Conservation (phyloP, 2,888 invertebrate species). For the Thelaira solivaga region DNA sequence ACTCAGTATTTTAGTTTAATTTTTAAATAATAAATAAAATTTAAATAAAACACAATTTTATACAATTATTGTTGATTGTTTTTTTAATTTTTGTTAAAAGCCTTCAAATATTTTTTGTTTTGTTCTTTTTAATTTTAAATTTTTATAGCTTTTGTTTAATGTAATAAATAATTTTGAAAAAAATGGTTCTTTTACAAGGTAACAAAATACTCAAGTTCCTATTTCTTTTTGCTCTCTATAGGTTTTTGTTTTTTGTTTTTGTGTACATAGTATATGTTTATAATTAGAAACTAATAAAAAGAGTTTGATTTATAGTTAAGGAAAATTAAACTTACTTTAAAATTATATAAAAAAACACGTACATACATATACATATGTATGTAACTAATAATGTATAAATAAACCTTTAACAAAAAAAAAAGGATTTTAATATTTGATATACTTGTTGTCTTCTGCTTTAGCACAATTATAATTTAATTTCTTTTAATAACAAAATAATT, state of each 20-base stretch:
- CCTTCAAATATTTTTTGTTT: constrained; percentile 34
- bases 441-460: not conserved
- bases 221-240: constrained; percentile 9
- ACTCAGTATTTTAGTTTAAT: constrained; percentile 38
- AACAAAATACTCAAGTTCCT: constrained; percentile 53
- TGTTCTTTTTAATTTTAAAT: constrained; percentile 60
- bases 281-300: constrained; percentile 34
- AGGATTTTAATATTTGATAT: not conserved
- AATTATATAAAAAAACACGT: constrained; percentile 32
- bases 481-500: not conserved
- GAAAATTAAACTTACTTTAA: constrained; percentile 25
- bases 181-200: constrained; percentile 30
- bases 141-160: constrained; percentile 44
- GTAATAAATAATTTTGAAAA: constrained; percentile 58
- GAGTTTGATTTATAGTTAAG: constrained; percentile 23
- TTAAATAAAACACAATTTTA: constrained; percentile 73
- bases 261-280: not conserved
- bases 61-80: constrained; percentile 50
- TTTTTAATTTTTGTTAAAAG: constrained; percentile 65
- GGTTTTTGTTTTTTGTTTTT: not conserved
- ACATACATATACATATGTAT: too few species aligned
- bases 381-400: constrained; percentile 20
- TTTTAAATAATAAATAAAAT: constrained; percentile 64
- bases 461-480: constrained; percentile 10
- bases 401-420: constrained; percentile 33